Conservation (phyloP, 2,888 invertebrate genomes). For the Heliothis peltigera region DNA sequence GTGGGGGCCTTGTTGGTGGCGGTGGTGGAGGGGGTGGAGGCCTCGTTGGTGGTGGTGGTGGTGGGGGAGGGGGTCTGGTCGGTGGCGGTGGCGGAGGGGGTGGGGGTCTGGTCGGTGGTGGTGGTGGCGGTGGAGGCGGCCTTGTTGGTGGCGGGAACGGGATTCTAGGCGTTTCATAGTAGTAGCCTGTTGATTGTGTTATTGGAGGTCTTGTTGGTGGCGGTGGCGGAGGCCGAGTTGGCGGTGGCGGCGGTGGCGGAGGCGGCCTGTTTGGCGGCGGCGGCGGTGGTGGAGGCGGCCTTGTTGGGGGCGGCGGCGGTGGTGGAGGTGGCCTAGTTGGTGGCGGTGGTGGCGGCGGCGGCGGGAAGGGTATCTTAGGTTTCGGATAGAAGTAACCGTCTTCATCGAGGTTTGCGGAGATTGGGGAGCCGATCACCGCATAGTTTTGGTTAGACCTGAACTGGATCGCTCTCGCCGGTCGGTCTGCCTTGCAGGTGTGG, state of each 20-base stretch:
- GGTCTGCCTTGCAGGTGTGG: slow-evolving; percentile 80
- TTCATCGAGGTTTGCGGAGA: slow-evolving; percentile 80
- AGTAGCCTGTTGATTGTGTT: slow-evolving; percentile 68
- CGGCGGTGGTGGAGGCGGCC: slow-evolving; percentile 32
- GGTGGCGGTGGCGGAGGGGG: slow-evolving; percentile 58
- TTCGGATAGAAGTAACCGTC: slow-evolving; percentile 88
- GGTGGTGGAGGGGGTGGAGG: slow-evolving; percentile 35
- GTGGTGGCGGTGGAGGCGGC: slow-evolving; percentile 42
- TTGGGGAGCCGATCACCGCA: slow-evolving; percentile 80
- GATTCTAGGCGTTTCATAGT: slow-evolving; percentile 66
- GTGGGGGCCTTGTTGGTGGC: slow-evolving; percentile 34
- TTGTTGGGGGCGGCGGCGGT: slow-evolving; percentile 43
- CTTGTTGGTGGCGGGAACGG: slow-evolving; percentile 56
- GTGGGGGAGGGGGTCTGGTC: slow-evolving; percentile 31
- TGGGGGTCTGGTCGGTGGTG: slow-evolving; percentile 12
- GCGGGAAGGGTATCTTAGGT: slow-evolving; percentile 83
- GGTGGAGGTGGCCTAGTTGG: slow-evolving; percentile 51
- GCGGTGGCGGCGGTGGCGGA: slow-evolving; percentile 43
- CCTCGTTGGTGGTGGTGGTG: slow-evolving; percentile 48
- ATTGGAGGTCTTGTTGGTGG: slow-evolving; percentile 52
- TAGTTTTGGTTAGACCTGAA: slow-evolving; percentile 81
- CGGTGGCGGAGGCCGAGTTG: slow-evolving; percentile 4
- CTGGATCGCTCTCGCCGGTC: slow-evolving; percentile 76
- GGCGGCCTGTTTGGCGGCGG: slow-evolving; percentile 34
- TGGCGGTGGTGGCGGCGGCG: slow-evolving; percentile 66